Base-by-base conservation (phyloP, 2,888 invertebrate genomes). In the Noctua janthe region DNA sequence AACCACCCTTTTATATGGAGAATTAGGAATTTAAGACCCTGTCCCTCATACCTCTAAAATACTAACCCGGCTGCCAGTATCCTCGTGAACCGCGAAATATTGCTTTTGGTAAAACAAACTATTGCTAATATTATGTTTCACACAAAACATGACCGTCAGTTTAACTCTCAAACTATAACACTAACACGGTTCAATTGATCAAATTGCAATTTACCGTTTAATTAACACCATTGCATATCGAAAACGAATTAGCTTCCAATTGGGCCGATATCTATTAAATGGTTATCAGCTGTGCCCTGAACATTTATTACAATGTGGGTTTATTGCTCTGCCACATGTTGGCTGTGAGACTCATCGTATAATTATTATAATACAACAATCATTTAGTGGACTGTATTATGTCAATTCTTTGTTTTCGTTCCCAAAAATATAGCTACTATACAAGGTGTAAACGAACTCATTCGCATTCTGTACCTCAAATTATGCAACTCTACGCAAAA, bases 181-280 rank as follows among this genome's bases (percentile, higher is more conserved):
- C 23, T 70, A 71, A 76, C 64, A 76, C 49, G 2, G 69, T 0
- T 80, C 54, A 76, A 80, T 81, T 71, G 71, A 84, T 86, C 84
- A 78, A 81, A 71, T 69, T 69, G 39, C 67, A 84, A 71, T 86
- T 66, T 66, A 78, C 47, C 54, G 74, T 62, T 86, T 74, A 87
- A 86, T 87, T 86, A 86, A 78, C 84, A 71, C 87, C 59, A 76
- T 69, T 78, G 75, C 59, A 76, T 87, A 86, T 87, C 54, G 86
- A 78, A 76, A 84, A 70, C 73, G 75, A 84, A 84, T 86, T 87
- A 87, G 81, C 77, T 84, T 71, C 54, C 66, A 86, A 87, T 84
- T 81, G 71, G 62, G 54, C 74, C 62, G 56, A 74, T 84, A 86
- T 75, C 74, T 84, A 84, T 81, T 84, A 71, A 75, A 84, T 69